Evolutionary conservation across 2,888 invertebrate genomes (phyloP), one percentile per base, ranked within the genome.

Genomic region (Plebejus melissa): DNA sequence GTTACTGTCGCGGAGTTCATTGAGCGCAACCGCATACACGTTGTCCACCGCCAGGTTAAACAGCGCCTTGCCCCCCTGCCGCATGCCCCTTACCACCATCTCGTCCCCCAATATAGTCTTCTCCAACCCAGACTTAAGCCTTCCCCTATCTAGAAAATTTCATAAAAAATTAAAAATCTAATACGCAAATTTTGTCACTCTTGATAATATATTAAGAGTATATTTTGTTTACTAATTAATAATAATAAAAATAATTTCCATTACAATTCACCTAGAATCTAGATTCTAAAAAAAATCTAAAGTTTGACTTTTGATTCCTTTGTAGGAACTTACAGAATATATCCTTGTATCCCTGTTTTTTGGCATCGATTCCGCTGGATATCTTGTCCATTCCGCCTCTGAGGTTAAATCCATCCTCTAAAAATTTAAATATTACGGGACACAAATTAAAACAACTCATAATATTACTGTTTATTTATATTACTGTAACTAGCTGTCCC

Each of bases 51-150:
- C 65, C 13, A 65, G 13, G 11, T 13, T 65, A 16, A 65, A 32
- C 5, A 65, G 65, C 4, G 65, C 65, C 32, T 65, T 36, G 16
- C 65, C 65, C 4, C 32, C 32, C 65, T 36, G 65, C 65, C 65
- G 11, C 65, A 65, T 65, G 65, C 65, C 65, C 13, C 32, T 65
- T 32, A 65, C 32, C 65, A 65, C 65, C 65, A 36, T 32, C 65
- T 65, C 32, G 32, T 65, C 65, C 32, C 65, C 65, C 32, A 32
- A 9, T 32, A 65, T 65, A 16, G 32, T 65, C 36, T 65, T 65
- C 16, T 36, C 32, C 32, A 65, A 65, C 32, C 65, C 65, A 16
- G 65, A 36, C 13, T 36, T 65, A 36, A 65, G 1, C 5, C 0
- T 65, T 65, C 32, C 13, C 65, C 32, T 65, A 32, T 65, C 32